A percentile compares a stretch with the other conserved stretches of the same genome.
Evolutionary conservation across 2,888 invertebrate genomes (phyloP).

Genomic region (Lydus trimaculatus): DNA sequence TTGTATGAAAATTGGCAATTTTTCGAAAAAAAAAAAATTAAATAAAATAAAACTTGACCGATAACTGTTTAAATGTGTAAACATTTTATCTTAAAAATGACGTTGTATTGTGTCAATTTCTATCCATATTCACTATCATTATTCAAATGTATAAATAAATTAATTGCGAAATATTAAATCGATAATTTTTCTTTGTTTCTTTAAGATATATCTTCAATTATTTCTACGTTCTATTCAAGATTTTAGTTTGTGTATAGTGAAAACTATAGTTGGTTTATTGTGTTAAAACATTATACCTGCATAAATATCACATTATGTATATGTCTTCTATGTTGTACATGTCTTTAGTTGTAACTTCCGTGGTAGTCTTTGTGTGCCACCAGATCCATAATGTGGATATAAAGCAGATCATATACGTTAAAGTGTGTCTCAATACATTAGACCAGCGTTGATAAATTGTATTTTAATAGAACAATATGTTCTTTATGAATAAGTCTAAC

Average conservation of each 20-base stretch:
- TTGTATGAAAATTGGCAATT: not conserved
- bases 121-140: not conserved
- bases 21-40: not conserved
- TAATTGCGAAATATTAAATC: not conserved
- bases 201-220: not conserved
- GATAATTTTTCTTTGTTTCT: not conserved
- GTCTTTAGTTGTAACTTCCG: not conserved
- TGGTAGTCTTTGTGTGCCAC: not conserved
- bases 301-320: not conserved
- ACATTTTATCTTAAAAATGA: conserved; percentile 8
- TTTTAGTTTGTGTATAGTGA: not conserved
- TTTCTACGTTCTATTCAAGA: not conserved
- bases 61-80: conserved; percentile 17
- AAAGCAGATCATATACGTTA: no score
- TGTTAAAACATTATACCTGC: not conserved
- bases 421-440: no score
- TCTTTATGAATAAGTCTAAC: no score
- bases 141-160: not conserved
- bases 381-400: not conserved
- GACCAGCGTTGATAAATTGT: not conserved
- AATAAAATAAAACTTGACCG: conserved; percentile 16
- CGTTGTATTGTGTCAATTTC: not conserved
- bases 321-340: not conserved
- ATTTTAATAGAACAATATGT: not conserved
- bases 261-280: not conserved